These are phyloP conservation scores for Brachionus koreanus DNA, from an alignment of 1,140 invertebrate genomes.

Conservation along the genomic window DNA sequence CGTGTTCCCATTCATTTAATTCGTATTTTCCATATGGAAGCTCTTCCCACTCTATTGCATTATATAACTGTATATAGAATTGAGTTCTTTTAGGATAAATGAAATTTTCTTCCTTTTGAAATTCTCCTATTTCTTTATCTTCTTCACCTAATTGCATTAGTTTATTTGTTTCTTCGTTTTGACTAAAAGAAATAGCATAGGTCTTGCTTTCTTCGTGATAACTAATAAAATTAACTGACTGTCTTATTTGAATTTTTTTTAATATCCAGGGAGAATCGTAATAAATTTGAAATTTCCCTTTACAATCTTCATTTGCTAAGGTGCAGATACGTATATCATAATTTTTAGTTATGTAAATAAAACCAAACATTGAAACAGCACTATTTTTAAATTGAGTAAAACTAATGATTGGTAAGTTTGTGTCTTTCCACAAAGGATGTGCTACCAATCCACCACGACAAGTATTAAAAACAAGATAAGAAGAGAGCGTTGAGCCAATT, in stretches of 20 bases:
- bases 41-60: slow-evolving; percentile 87
- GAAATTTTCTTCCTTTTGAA: slow-evolving; percentile 66
- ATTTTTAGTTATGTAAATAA: slow-evolving; percentile 22
- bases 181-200: slow-evolving; percentile 30
- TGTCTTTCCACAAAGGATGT: slow-evolving; percentile 12
- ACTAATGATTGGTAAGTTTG: not conserved
- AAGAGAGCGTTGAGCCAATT: not conserved
- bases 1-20: slow-evolving; percentile 70
- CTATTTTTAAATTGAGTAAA: slow-evolving; percentile 32
- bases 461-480: slow-evolving; percentile 31
- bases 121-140: slow-evolving; percentile 61
- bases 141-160: slow-evolving; percentile 58
- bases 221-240: slow-evolving; percentile 85
- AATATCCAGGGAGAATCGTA: slow-evolving; percentile 84
- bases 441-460: not conserved
- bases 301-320: not conserved
- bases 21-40: slow-evolving; percentile 57
- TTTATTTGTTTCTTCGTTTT: slow-evolving; percentile 62
- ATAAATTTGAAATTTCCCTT: slow-evolving; percentile 21
- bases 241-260: slow-evolving; percentile 85
- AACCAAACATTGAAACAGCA: slow-evolving; percentile 19
- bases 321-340: slow-evolving; percentile 23
- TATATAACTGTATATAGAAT: slow-evolving; percentile 85
- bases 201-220: slow-evolving; percentile 89
- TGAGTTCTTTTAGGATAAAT: slow-evolving; percentile 78